Conservation (phyloP, 2,797 vertebrate species). For the Falco concolor region DNA sequence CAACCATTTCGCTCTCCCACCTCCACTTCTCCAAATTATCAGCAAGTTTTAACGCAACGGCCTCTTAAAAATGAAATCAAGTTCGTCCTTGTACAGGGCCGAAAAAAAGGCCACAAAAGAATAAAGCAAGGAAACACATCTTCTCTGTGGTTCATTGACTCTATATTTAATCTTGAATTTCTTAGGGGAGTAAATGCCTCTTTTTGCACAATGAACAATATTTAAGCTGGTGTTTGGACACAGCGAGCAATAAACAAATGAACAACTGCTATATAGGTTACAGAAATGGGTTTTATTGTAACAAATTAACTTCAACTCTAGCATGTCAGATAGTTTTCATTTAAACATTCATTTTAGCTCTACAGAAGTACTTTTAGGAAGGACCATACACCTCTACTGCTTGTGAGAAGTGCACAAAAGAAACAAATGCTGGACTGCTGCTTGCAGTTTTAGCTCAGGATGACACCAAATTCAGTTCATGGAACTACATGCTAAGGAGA, state of each 20-base stretch:
- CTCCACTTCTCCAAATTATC: not conserved
- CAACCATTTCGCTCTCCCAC: not conserved
- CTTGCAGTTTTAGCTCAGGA: not conserved
- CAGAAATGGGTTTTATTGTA: not conserved
- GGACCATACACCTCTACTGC: not conserved
- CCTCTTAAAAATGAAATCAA: not conserved
- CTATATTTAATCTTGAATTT: not conserved
- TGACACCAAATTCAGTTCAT: not conserved
- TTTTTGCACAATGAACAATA: not conserved
- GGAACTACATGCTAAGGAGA: not conserved
- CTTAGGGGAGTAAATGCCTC: not conserved
- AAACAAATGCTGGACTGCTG: not conserved
- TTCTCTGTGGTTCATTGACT: not conserved
- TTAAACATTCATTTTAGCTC: not conserved
- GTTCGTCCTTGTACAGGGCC: not conserved
- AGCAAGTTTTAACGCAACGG: not conserved
- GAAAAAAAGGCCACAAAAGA: not conserved
- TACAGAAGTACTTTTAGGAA: not conserved
- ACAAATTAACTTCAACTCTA: not conserved
- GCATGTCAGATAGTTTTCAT: not conserved
- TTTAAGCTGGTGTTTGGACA: not conserved
- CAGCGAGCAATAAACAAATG: not conserved
- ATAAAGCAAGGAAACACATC: not conserved
- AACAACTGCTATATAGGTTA: not conserved
- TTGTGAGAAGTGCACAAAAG: not conserved